Evolutionary conservation across 2,797 vertebrate genomes (phyloP), one percentile per base, ranked within the genome.

Genomic region (Intellagama lesueurii): DNA sequence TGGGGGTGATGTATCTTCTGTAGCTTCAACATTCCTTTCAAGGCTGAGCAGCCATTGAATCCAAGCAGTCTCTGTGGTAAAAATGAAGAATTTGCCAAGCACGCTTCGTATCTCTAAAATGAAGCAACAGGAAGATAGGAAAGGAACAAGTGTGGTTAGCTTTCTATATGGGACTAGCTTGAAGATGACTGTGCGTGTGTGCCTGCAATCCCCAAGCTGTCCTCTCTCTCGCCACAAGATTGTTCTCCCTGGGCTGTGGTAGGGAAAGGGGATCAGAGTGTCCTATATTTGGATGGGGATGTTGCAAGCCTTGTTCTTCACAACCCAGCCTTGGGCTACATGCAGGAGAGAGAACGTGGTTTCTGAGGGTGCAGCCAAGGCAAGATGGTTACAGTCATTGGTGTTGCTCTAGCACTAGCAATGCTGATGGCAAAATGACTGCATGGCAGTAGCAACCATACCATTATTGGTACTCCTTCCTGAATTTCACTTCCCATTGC

Each of bases 161-260:
- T 56, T 70, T 73, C 49, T 52, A 44, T 47, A 79, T 5, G 26
- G 56, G 82, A 69, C 72, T 68, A 68, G n/a, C 72, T 32, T 14
- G 49, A 76, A 5, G 19, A 47, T n/a, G 69, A 28, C 19, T 68
- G n/a, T 69, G 32, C 22, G 32, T 60, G 49, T 47, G 4, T 30
- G 32, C 66, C n/a, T 40, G 28, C 49, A 40, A 49, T 78, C 35
- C 49, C 40, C 88, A 28, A 72, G 26, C 32, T 40, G 52, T 85
- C 76, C 68, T 89, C 52, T 64, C 19, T 17, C 32, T 44, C 26
- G 69, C 82, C 68, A 80, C 83, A 85, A 72, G 88, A 85, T 89
- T 85, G 64, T 79, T 66, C 49, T 79, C 28, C 49, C 76, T 60
- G 68, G 49, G 47, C 56, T 89, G 88, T 72, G 82, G 82, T 70